phyloP scores from a whole-genome alignment of 2,797 vertebrate genomes.

The Buceros bicornis region DNA sequence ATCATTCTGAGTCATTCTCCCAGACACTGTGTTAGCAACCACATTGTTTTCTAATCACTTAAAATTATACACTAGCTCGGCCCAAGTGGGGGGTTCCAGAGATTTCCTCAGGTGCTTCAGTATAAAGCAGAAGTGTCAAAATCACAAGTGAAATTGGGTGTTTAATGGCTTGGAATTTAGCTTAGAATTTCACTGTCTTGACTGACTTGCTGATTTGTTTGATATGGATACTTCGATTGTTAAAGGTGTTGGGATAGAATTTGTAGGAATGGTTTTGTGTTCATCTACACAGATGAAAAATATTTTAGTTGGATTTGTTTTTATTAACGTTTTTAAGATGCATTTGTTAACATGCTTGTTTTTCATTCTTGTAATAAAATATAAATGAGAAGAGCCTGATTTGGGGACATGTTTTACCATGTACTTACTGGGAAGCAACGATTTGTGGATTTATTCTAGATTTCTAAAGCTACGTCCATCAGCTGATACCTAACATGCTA shows the following conservation, averaged over 20 bases:
- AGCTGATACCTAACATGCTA: not conserved
- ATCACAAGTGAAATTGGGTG: not conserved
- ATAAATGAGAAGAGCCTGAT: not conserved
- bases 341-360: not conserved
- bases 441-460: not conserved
- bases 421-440: not conserved
- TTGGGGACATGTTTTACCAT: not conserved
- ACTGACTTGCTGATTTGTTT: not conserved
- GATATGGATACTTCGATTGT: not conserved
- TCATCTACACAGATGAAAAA: not conserved
- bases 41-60: constrained; percentile 15
- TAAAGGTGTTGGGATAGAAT: not conserved
- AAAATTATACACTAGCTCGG: constrained; percentile 3
- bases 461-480: not conserved
- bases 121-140: not conserved
- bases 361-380: not conserved
- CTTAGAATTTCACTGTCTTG: not conserved
- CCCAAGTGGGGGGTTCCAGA: not conserved
- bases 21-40: not conserved
- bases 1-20: constrained; percentile 15
- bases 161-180: not conserved
- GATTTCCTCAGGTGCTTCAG: not conserved
- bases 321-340: not conserved
- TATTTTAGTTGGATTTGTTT: not conserved
- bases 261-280: not conserved